Percentiles rank a stretch among this genome's conserved stretches.
phyloP scores from a whole-genome alignment of 2,113 vertebrate genomes.

The Sylvia atricapilla region DNA sequence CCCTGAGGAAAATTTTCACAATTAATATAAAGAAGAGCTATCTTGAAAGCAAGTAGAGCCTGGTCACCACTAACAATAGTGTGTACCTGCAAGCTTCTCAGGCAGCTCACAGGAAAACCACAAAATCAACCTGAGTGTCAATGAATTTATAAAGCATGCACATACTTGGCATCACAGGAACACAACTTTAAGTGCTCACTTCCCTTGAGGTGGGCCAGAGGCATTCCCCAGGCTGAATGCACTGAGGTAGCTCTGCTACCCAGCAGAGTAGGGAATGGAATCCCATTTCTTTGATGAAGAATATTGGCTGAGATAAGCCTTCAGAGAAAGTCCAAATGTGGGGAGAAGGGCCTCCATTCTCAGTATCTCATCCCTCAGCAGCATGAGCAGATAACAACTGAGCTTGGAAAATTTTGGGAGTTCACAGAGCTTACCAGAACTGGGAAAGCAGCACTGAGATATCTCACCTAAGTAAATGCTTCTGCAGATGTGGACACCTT shows the following conservation, averaged over 20 bases:
- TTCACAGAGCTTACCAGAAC: background rate
- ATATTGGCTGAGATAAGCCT: background rate
- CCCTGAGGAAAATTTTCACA: background rate
- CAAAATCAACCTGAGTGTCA: background rate
- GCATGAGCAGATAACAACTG: accelerated
- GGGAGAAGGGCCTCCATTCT: background rate
- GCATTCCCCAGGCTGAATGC: background rate
- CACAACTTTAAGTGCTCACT: background rate
- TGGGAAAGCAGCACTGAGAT: background rate
- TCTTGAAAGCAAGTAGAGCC: background rate
- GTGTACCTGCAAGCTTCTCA: background rate
- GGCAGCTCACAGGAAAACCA: background rate
- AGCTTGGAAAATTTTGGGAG: background rate
- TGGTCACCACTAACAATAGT: background rate
- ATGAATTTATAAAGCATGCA: background rate
- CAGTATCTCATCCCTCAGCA: background rate
- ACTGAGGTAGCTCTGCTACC: background rate
- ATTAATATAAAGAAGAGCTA: background rate
- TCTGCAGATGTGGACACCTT: background rate
- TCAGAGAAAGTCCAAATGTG: background rate
- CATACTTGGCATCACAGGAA: accelerated
- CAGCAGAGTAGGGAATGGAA: background rate
- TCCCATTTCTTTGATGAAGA: background rate
- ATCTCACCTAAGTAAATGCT: background rate
- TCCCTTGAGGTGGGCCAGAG: background rate